Percentiles rank a stretch among this genome's conserved stretches.
phyloP scores from a whole-genome alignment of 2,888 invertebrate genomes.

The Xanthia togata region DNA sequence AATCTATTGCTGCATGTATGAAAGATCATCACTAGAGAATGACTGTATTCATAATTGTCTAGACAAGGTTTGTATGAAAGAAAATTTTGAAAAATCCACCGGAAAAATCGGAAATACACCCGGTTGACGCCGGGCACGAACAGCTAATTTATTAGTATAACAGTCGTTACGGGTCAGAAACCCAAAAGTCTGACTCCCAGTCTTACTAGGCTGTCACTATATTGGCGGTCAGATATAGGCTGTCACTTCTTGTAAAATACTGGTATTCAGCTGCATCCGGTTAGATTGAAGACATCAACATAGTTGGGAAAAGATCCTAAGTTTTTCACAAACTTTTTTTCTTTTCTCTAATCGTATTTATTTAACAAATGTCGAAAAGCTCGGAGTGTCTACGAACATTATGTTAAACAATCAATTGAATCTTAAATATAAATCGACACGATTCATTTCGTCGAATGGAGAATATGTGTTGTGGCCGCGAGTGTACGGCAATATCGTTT shows the following conservation, averaged over 20 bases:
- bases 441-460: conserved; percentile 4
- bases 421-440: conserved; percentile 4
- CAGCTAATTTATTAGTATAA: background rate
- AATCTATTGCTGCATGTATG: no score
- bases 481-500: conserved; percentile 20
- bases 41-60: no score
- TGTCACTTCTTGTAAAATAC: background rate
- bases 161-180: background rate
- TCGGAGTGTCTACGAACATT: background rate
- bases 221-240: background rate
- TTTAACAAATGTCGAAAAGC: background rate
- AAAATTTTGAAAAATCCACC: no score
- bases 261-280: background rate
- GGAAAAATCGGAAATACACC: no score
- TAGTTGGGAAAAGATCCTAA: background rate
- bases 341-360: background rate
- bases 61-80: no score
- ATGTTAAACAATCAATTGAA: background rate
- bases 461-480: conserved; percentile 12
- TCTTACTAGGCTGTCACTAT: background rate
- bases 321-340: conserved; percentile 7
- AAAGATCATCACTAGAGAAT: no score
- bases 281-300: background rate
- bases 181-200: background rate
- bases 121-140: no score